A percentile compares a stretch with the other conserved stretches of the same genome.
These are phyloP conservation scores for Aspidiotus destructor DNA, from an alignment of 2,888 invertebrate genomes.

Conservation along the genomic window DNA sequence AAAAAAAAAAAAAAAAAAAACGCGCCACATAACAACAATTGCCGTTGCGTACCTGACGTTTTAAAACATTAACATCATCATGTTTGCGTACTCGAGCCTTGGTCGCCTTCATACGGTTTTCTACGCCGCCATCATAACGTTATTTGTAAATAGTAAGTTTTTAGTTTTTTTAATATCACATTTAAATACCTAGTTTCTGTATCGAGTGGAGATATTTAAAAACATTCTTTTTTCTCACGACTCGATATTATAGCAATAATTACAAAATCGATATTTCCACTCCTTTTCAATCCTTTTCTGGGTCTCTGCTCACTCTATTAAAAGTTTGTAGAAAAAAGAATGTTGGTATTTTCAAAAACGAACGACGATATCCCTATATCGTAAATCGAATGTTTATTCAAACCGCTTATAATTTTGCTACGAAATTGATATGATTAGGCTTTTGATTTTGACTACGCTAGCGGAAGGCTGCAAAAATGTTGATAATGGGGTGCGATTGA, in stretches of 20 bases:
- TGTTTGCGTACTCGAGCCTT: no score
- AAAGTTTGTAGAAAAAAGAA: background rate
- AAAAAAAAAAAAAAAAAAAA: no score
- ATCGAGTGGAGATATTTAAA: no score
- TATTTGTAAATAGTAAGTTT: background rate
- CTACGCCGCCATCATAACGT: background rate
- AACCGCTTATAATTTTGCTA: background rate
- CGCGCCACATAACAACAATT: no score
- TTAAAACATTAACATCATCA: no score
- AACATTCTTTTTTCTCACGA: background rate
- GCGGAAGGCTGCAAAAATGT: background rate
- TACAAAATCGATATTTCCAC: background rate
- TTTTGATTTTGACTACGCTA: background rate
- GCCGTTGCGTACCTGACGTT: no score
- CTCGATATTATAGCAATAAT: background rate
- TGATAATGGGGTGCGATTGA: background rate
- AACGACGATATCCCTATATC: background rate
- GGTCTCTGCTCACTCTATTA: background rate
- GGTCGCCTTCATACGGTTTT: background rate
- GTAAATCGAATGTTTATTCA: background rate
- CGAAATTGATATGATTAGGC: slow-evolving; percentile 4
- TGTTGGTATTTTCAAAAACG: background rate
- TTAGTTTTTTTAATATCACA: background rate
- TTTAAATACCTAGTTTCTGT: no score
- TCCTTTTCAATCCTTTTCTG: background rate